Evolutionary conservation across 2,113 vertebrate species (phyloP), one percentile per base, ranked within the genome.

Genomic region (Nibea albiflora): DNA sequence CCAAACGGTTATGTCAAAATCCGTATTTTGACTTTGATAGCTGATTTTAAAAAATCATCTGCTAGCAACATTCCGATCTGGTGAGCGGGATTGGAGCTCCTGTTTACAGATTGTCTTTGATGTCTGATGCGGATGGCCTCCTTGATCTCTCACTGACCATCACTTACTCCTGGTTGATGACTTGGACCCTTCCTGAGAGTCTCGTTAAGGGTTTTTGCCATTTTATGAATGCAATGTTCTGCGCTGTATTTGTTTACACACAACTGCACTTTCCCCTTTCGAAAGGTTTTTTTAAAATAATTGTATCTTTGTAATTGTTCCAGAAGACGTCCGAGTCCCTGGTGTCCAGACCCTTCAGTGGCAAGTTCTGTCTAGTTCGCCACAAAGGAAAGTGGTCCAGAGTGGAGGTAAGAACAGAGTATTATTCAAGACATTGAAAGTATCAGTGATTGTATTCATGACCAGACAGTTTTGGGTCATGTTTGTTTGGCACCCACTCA

Each of bases 311-410:
- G 20, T 71, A 5, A 62, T 35, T 74, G 89, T 10, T 4, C 91
- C 90, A 96, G 91, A 84, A 94, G 46, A 94, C 95, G 3, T 93
- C 95, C 7, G 96, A 97, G 20, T 95, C 86, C 67, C 93, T 96
- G 76, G 93, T 99, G 56, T 96, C 95, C 0, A 85, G 94, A 63
- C 97, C 98, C 16, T 99, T 97, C 89, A 96, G 90, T 92, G 97
- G 98, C 71, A 99, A 97, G 90, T 91, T 96, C 78, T 99, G 97
- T 92, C 92, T 99, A 68, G 95, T 96, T 67, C 93, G 92, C 64
- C 94, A 94, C 90, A 96, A 97, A 94, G 96, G 95, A 87, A 96
- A 96, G 86, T 98, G 95, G 97, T 93, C 96, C 70, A 96, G 98
- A 90, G 97, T 95, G 11, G 97, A 98, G 96, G 98, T 99, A 94